These are phyloP conservation scores for Pseudomyrmex dendroicus DNA, from an alignment of 1,140 invertebrate genomes.

Conservation along the genomic window DNA sequence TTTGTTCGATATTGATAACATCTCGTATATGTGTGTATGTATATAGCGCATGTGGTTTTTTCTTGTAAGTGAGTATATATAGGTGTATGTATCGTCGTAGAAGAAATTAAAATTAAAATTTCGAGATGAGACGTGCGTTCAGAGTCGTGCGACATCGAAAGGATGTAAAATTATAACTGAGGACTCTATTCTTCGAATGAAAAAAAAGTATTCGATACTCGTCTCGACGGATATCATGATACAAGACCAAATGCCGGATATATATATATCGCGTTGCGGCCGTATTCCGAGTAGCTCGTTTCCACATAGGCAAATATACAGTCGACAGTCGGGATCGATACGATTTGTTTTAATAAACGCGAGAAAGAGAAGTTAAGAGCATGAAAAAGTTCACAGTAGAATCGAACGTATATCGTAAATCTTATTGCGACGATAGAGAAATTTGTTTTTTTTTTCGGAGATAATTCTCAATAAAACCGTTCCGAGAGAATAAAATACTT, in stretches of 20 bases:
- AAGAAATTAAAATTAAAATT: constrained; percentile 7
- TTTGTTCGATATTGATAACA: constrained; percentile 23
- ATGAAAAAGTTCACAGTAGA: background rate
- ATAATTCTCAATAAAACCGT: background rate
- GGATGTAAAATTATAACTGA: constrained; percentile 18
- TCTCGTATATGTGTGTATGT: background rate
- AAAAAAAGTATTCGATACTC: constrained; percentile 23
- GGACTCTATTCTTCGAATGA: background rate
- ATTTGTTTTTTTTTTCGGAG: constrained; percentile 16
- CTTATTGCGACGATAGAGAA: background rate
- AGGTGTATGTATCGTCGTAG: background rate
- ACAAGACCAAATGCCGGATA: constrained; percentile 15
- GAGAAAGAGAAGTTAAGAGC: background rate
- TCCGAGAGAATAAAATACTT: too few relatives aligned
- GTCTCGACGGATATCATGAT: background rate
- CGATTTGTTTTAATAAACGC: background rate
- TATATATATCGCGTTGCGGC: constrained; percentile 19
- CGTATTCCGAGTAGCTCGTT: background rate
- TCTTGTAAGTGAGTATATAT: background rate
- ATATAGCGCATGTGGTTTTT: too few relatives aligned
- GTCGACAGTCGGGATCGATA: background rate
- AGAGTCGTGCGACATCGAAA: constrained; percentile 26
- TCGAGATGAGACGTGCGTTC: constrained; percentile 40
- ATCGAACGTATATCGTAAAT: background rate
- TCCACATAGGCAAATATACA: background rate